Conservation (phyloP, 2,797 vertebrate genomes). For the Leptatherina wallacei region DNA sequence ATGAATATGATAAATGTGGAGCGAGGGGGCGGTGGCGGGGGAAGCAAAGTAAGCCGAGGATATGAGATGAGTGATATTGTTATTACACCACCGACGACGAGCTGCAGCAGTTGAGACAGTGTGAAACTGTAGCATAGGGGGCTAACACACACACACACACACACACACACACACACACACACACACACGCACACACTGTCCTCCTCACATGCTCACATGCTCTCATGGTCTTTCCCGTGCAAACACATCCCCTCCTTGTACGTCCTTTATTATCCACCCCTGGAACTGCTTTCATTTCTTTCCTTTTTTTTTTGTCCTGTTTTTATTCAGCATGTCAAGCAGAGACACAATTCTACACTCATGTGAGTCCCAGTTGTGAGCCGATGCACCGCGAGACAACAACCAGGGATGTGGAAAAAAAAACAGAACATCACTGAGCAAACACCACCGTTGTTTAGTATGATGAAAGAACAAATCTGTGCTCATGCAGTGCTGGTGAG, state of each 20-base stretch:
- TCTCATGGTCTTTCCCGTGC: constrained; percentile 34
- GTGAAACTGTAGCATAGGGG: constrained; percentile 37
- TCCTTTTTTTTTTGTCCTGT: constrained; percentile 1
- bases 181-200: constrained; percentile 10
- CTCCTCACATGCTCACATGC: constrained; percentile 20
- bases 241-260: constrained; percentile 43
- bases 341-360: constrained; percentile 63
- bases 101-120: constrained; percentile 69
- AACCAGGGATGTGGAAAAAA: constrained; percentile 44
- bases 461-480: constrained; percentile 59
- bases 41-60: constrained; percentile 70
- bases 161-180: too few relatives aligned
- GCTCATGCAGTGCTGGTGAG: constrained; percentile 21
- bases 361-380: constrained; percentile 59
- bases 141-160: constrained; percentile 12
- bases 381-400: constrained; percentile 52
- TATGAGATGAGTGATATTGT: constrained; percentile 79
- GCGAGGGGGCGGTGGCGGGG: constrained; percentile 50
- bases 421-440: constrained; percentile 39
- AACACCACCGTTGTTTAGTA: constrained; percentile 55
- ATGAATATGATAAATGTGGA: constrained; percentile 85
- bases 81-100: constrained; percentile 66
- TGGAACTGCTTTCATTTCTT: constrained; percentile 43
- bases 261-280: constrained; percentile 49
- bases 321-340: constrained; percentile 46